Conservation (phyloP, 2,113 vertebrate species). For the Heteronetta atricapilla region DNA sequence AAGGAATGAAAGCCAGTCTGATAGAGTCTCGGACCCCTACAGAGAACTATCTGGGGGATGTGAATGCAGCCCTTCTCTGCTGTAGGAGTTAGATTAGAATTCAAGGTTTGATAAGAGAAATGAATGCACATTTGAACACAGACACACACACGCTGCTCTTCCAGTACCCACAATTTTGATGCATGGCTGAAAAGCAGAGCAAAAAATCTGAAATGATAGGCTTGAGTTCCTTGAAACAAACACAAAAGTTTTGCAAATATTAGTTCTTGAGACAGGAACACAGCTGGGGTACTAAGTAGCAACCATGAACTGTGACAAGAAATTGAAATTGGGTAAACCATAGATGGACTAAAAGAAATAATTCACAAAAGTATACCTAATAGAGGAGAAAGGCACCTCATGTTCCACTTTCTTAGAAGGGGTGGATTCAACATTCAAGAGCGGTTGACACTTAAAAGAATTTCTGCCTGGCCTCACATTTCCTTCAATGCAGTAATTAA, state of each 20-base stretch:
- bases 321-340: neutral
- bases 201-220: conserved; percentile 4
- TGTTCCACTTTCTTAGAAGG: neutral
- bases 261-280: neutral
- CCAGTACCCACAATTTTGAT: neutral
- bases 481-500: neutral
- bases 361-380: neutral
- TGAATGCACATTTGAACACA: neutral
- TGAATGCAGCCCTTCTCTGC: conserved; percentile 21
- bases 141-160: neutral
- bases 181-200: neutral
- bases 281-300: neutral
- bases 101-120: neutral
- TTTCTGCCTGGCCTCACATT: neutral
- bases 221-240: neutral
- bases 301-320: neutral
- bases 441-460: neutral
- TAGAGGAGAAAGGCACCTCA: neutral
- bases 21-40: neutral
- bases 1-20: conserved; percentile 26
- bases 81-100: conserved; percentile 8
- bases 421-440: neutral
- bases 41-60: neutral
- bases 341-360: neutral
- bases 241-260: neutral